Evolutionary conservation across 2,797 vertebrate species (phyloP).

Genomic region (Acanthopagrus latus): DNA sequence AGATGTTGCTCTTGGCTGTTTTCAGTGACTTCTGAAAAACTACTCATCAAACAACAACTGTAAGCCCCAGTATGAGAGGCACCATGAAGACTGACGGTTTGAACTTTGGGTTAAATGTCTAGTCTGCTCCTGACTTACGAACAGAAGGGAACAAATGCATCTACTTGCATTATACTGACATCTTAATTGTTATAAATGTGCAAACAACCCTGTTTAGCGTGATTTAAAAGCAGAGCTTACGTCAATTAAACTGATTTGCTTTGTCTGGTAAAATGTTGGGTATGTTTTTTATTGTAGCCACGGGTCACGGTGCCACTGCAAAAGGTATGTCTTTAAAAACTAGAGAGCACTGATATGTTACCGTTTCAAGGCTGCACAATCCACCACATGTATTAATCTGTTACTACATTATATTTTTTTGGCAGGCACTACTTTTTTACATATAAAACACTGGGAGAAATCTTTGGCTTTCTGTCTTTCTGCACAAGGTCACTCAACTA

Average conservation of each 20-base stretch:
- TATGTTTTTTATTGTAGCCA: neutral
- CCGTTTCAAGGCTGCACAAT: conserved; percentile 7
- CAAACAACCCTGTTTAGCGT: neutral
- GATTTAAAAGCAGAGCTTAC: neutral
- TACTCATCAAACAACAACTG: conserved; percentile 60
- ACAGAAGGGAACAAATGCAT: neutral
- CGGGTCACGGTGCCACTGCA: neutral
- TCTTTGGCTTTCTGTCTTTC: conserved; percentile 6
- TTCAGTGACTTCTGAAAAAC: conserved; percentile 59
- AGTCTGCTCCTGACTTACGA: neutral
- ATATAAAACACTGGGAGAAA: neutral
- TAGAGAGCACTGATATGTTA: neutral
- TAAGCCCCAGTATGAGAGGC: conserved; percentile 10
- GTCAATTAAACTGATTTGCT: neutral
- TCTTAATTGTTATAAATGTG: neutral
- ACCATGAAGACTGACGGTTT: conserved; percentile 35
- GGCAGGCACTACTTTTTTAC: neutral
- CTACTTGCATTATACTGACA: neutral
- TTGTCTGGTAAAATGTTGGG: neutral
- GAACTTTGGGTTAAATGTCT: conserved; percentile 32
- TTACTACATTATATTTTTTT: neutral
- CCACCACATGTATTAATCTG: conserved; percentile 5
- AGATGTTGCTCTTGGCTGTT: conserved; percentile 69
- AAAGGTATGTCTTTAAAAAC: neutral
- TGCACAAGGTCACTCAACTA: conserved; percentile 14